phyloP scores from a whole-genome alignment of 2,113 vertebrate genomes.

The Prinia subflava region DNA sequence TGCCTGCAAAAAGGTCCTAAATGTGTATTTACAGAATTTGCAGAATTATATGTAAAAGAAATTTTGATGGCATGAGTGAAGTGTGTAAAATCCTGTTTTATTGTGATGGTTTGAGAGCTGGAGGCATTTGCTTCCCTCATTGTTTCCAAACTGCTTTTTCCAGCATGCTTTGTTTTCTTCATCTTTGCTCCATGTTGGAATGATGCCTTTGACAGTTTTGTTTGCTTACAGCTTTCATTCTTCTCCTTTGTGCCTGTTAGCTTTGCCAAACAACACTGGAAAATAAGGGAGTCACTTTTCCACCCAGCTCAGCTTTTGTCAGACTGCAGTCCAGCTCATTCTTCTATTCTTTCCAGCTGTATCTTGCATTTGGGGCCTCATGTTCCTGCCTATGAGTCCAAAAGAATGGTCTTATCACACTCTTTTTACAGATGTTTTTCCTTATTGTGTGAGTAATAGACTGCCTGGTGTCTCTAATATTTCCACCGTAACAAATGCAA shows the following conservation, averaged over 20 bases:
- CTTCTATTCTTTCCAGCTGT: not conserved
- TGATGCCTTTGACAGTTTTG: not conserved
- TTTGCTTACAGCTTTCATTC: not conserved
- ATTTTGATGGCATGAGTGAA: not conserved
- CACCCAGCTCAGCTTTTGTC: not conserved
- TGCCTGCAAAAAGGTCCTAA: not conserved
- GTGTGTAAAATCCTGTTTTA: not conserved
- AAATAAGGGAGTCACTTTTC: not conserved
- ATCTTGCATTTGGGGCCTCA: not conserved
- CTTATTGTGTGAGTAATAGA: not conserved
- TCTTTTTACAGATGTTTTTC: not conserved
- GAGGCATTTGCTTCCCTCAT: not conserved
- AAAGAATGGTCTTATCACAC: not conserved
- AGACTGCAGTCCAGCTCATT: not conserved
- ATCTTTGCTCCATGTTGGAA: not conserved
- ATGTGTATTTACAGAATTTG: not conserved
- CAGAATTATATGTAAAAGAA: not conserved
- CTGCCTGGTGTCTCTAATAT: not conserved
- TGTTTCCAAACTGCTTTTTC: not conserved
- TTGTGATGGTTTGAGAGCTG: not conserved
- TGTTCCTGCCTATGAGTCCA: not conserved
- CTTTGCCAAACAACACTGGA: not conserved
- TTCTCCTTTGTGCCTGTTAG: not conserved
- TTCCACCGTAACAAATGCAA: not conserved
- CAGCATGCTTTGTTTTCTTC: not conserved